Conservation (phyloP, 2,888 invertebrate genomes). For the Pyrrhia umbra region DNA sequence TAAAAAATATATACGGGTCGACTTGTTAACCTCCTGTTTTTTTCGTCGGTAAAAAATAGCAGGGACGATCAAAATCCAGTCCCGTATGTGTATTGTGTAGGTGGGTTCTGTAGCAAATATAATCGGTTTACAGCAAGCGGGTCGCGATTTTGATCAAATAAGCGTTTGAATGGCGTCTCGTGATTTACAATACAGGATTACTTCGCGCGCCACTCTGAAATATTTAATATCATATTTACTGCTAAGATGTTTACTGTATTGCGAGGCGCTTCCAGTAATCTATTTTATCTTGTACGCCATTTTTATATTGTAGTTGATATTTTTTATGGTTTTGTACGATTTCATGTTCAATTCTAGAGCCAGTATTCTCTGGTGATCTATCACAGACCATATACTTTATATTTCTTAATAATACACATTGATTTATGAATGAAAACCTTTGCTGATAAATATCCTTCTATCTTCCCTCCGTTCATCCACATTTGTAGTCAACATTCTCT, state of each 20-base stretch:
- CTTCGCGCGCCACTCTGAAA: slow-evolving; percentile 23
- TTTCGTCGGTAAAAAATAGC: no score
- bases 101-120: slow-evolving; percentile 51
- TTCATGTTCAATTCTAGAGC: background rate
- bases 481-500: no score
- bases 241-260: slow-evolving; percentile 44
- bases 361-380: no score
- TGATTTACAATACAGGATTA: slow-evolving; percentile 53
- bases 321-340: background rate
- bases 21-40: no score
- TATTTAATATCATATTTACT: slow-evolving; percentile 47
- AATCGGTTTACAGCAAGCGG: slow-evolving; percentile 60
- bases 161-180: slow-evolving; percentile 56
- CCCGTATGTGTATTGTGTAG: slow-evolving; percentile 20
- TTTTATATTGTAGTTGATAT: background rate
- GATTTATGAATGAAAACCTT: no score
- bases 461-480: no score
- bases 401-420: no score
- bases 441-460: no score
- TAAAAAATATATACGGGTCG: no score
- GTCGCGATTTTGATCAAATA: slow-evolving; percentile 61
- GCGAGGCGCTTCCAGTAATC: background rate
- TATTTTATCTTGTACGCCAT: slow-evolving; percentile 9
- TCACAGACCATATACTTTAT: no score
- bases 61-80: background rate